phyloP scores from a whole-genome alignment of 2,797 vertebrate genomes.

The Peromyscus attwateri region DNA sequence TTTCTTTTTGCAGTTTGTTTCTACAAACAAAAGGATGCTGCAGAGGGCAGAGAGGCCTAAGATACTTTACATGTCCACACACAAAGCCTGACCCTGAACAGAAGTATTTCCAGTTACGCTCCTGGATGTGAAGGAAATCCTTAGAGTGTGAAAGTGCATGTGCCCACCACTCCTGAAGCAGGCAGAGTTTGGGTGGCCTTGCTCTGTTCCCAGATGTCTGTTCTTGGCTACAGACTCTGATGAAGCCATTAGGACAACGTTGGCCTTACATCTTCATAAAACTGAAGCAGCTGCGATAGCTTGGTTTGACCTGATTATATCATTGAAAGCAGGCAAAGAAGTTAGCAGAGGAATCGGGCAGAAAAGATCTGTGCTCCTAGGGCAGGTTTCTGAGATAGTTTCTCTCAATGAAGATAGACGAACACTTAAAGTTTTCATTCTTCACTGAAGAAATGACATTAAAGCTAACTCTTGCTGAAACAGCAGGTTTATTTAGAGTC shows the following conservation, averaged over 20 bases:
- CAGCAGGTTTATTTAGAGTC: neutral
- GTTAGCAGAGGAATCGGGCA: neutral
- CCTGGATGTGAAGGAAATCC: constrained; percentile 48
- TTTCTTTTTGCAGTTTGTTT: constrained; percentile 61
- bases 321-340: constrained; percentile 30
- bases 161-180: neutral
- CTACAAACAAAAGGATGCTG: constrained; percentile 52
- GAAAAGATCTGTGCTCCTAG: neutral
- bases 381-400: constrained; percentile 51
- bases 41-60: neutral
- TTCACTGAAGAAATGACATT: neutral
- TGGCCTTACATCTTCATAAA: constrained; percentile 73
- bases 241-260: neutral
- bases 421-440: constrained; percentile 24
- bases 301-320: constrained; percentile 6
- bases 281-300: constrained; percentile 51
- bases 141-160: constrained; percentile 36
- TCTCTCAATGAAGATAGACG: constrained; percentile 42
- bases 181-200: constrained; percentile 67
- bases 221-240: constrained; percentile 30
- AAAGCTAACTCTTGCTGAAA: constrained; percentile 17
- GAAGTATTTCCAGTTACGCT: constrained; percentile 17
- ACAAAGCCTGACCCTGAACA: constrained; percentile 54
- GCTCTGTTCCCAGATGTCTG: neutral
- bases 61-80: constrained; percentile 57